A percentile compares a stretch with the other conserved stretches of the same genome.
Evolutionary conservation across 2,113 vertebrate species (phyloP).

Genomic region (Alexandromys fortis): DNA sequence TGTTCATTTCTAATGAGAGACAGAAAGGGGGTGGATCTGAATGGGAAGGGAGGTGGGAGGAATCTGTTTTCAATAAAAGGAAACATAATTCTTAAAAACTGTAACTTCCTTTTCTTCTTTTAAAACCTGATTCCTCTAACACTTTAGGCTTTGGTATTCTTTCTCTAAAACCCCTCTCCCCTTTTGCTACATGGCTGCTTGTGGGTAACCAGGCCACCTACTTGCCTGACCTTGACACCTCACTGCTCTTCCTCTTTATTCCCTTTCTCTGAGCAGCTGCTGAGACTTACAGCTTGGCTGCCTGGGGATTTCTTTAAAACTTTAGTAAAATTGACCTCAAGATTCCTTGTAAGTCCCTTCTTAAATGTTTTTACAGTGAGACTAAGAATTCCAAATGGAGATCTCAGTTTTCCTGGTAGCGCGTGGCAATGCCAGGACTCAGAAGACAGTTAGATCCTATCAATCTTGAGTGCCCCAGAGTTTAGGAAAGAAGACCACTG

Average conservation of each 20-base stretch:
- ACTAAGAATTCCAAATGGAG: neutral
- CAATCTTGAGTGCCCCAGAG: too few relatives aligned
- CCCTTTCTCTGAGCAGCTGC: neutral
- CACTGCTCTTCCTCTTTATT: neutral
- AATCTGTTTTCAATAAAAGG: neutral
- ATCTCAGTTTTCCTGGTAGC: neutral
- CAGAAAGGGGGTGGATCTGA: too few relatives aligned
- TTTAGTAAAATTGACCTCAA: neutral
- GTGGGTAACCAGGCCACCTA: neutral
- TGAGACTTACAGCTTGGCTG: neutral
- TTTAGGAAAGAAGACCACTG: neutral
- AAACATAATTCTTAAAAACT: neutral
- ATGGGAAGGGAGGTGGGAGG: too few relatives aligned
- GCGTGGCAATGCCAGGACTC: neutral
- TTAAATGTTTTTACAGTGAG: neutral
- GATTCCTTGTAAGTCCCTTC: neutral
- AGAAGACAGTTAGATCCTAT: neutral
- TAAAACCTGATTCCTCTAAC: neutral
- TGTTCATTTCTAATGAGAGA: too few relatives aligned
- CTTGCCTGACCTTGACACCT: neutral
- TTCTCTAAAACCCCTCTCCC: neutral
- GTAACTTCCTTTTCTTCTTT: neutral
- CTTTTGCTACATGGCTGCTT: neutral
- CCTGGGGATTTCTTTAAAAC: neutral
- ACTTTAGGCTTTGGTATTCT: neutral